Evolutionary conservation across 2,797 vertebrate genomes (phyloP).

Genomic region (Chloroceryle amazona): DNA sequence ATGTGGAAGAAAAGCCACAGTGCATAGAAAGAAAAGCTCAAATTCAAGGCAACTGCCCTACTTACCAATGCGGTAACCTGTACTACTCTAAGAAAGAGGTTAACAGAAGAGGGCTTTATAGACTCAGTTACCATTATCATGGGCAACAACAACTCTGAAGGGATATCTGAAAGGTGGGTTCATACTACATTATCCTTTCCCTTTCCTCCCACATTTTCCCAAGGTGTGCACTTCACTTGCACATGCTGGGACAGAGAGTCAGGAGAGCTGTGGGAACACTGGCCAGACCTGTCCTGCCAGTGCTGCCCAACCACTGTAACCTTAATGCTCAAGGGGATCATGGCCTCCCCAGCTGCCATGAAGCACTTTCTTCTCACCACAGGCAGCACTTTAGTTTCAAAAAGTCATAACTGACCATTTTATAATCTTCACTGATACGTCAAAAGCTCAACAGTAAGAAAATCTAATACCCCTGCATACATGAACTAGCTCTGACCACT

Average conservation of each 20-base stretch:
- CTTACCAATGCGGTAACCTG: neutral
- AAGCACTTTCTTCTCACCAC: neutral
- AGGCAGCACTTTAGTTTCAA: neutral
- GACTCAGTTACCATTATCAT: neutral
- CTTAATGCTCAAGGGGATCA: neutral
- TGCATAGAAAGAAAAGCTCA: neutral
- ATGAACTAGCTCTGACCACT: neutral
- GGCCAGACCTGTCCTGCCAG: neutral
- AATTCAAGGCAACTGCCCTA: neutral
- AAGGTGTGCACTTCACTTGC: neutral
- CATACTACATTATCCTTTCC: neutral
- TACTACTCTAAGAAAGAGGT: neutral
- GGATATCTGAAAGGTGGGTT: neutral
- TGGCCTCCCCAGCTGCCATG: neutral
- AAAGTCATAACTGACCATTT: neutral
- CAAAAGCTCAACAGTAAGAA: neutral
- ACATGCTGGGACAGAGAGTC: rapidly evolving
- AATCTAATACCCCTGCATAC: neutral
- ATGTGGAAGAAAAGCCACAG: neutral
- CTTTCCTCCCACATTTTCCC: neutral
- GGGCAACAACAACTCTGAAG: neutral
- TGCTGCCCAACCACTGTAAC: neutral
- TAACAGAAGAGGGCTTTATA: neutral
- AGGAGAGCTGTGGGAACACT: neutral
- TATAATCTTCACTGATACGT: neutral